Evolutionary conservation across 1,140 invertebrate species (phyloP).

Genomic region (Wiebesia pumilae): DNA sequence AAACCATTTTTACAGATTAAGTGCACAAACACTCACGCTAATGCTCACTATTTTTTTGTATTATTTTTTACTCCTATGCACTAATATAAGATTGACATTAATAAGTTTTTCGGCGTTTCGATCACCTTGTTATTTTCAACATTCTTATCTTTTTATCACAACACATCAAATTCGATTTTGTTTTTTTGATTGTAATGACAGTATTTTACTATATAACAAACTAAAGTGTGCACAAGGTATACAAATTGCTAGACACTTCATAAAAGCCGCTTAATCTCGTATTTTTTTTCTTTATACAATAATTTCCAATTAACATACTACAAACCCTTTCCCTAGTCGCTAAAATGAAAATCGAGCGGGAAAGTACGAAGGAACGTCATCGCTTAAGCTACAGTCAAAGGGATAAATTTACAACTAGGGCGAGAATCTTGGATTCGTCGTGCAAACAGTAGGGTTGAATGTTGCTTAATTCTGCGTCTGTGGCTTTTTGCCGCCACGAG

Average conservation of each 20-base stretch:
- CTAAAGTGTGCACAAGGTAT: slow-evolving; percentile 39
- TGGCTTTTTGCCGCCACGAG: slow-evolving; percentile 82
- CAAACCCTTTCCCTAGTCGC: slow-evolving; percentile 1
- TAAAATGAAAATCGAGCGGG: background rate
- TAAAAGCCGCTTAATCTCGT: slow-evolving; percentile 37
- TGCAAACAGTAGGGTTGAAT: slow-evolving; percentile 61
- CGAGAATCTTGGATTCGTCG: slow-evolving; percentile 57
- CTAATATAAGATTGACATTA: slow-evolving; percentile 45
- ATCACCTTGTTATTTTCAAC: slow-evolving; percentile 51
- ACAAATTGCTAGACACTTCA: slow-evolving; percentile 47
- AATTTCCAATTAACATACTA: slow-evolving; percentile 14
- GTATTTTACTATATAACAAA: slow-evolving; percentile 39
- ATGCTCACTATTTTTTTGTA: slow-evolving; percentile 38
- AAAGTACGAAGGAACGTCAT: background rate
- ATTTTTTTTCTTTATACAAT: slow-evolving; percentile 47
- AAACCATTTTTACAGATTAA: slow-evolving; percentile 19
- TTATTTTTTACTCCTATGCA: slow-evolving; percentile 9
- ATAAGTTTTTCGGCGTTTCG: slow-evolving; percentile 50
- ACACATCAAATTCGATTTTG: slow-evolving; percentile 50
- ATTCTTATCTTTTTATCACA: slow-evolving; percentile 48
- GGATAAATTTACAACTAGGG: slow-evolving; percentile 28
- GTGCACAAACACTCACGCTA: slow-evolving; percentile 13
- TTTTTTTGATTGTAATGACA: slow-evolving; percentile 48
- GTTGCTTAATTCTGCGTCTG: slow-evolving; percentile 68
- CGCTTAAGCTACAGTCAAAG: background rate